Evolutionary conservation across 2,888 invertebrate species (phyloP), one percentile per base, ranked within the genome.

Genomic region (Prenolepis imparis): DNA sequence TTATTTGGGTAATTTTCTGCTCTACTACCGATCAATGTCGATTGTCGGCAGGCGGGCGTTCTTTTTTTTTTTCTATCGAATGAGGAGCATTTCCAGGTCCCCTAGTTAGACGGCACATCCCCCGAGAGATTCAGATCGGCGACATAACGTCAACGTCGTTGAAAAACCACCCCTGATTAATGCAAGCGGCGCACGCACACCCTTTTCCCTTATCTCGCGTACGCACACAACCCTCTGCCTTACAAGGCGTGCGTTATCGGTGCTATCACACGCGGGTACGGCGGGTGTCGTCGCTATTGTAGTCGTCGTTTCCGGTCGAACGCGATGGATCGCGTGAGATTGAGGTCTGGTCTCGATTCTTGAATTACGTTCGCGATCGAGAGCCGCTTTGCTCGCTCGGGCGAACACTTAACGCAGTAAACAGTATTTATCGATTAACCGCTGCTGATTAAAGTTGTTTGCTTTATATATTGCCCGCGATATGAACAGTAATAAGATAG

Each of bases 121-220:
- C 80, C 28, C 4, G 81, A 72, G 81, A 72, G 81, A 84, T 78
- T 72, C 28, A 52, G 36, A 72, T 82, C 67, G 73, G 61, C 67
- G 86, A 80, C 86, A 77, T 84, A 84, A 84, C 66, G 80, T 84
- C 44, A 39, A 32, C 57, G 24, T 73, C n/a, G 84, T 52, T 36
- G 86, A 85, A 83, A 91, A 89, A 82, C 28, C 68, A 82, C 78
- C 84, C 86, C 88, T 92, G 93, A 93, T 92, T 93, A 91, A 93
- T 89, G 88, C 83, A 84, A 86, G 87, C 82, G 84, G 70, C 61
- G 85, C 92, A 92, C 90, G 92, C 91, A 90, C 86, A 84, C 87
- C 70, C 73, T 89, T 88, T 85, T 82, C 81, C 84, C 92, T 93
- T 92, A 92, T 92, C 92, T 88, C 74, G 52, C 81, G 44, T 83